Percentiles rank a stretch among this genome's conserved stretches.
Evolutionary conservation across 2,797 vertebrate species (phyloP).

Genomic region (Buphagus erythrorhynchus): DNA sequence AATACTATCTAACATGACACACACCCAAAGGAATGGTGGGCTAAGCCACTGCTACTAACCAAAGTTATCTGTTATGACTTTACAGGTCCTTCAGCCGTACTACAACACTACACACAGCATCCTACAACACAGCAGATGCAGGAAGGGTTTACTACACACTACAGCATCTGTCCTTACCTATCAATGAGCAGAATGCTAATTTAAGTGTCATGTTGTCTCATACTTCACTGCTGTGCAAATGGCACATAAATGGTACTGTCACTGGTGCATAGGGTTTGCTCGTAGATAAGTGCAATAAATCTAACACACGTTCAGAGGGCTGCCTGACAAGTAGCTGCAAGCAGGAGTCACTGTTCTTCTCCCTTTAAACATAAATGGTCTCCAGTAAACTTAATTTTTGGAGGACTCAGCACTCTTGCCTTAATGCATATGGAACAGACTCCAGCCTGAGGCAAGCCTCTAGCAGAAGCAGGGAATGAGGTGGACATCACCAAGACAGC

Average conservation of each 20-base stretch:
- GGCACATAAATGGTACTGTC: not conserved
- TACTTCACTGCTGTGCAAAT: not conserved
- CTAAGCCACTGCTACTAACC: not conserved
- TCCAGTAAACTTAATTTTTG: not conserved
- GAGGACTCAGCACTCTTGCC: not conserved
- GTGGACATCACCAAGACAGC: not conserved
- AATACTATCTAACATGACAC: not conserved
- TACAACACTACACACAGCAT: not conserved
- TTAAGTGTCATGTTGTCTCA: not conserved
- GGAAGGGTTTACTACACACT: not conserved
- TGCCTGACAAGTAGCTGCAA: not conserved
- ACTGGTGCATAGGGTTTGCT: not conserved
- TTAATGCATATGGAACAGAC: not conserved
- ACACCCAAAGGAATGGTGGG: not conserved
- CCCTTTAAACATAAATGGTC: not conserved
- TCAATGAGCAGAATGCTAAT: not conserved
- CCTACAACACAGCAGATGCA: not conserved
- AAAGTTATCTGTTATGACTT: not conserved
- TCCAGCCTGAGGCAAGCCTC: not conserved
- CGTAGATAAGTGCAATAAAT: not conserved
- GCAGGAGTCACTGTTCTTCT: not conserved
- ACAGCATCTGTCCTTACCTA: not conserved
- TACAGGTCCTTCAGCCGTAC: not conserved
- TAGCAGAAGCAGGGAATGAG: not conserved
- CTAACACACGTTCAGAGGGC: not conserved